Evolutionary conservation across 2,888 invertebrate species (phyloP), one percentile per base, ranked within the genome.

Genomic region (Synergus umbraculus): DNA sequence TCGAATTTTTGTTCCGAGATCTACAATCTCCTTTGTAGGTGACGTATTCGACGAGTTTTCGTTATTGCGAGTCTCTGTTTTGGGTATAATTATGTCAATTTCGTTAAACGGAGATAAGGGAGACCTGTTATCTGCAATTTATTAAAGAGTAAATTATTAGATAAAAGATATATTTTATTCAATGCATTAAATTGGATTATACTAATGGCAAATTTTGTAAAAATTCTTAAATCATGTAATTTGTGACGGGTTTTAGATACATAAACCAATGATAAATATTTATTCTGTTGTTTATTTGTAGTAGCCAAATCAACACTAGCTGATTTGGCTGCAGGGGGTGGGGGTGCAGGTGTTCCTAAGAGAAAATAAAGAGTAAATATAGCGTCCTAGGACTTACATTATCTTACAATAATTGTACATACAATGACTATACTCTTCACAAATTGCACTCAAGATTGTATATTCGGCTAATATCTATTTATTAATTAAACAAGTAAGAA

Each of bases 1-100:
- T 76, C 96, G 93, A 76, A 95, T 89, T 76, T 91, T 92, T 5
- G 73, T 29, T 58, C 41, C 37, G 10, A 58, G 73, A 54, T 54
- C 54, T 73, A 73, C 37, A 73, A 15, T 73, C 29, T 54, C n/a
- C 37, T 49, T 73, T 49, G 73, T 2, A 8, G 54, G 10, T 3
- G 54, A n/a, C 29, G 73, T 49, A 41, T 49, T 37, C 15, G 49
- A 58, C 9, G 43, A 76, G 9, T 44, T 63, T 43, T 76, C 63
- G 49, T 58, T 67, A 78, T 54, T 76, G 13, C 54, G 37, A 5
- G 15, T 29, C 0, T 73, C 63, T 13, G 44, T 66, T 18, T 77
- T 9, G 18, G 78, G 66, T 41, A 54, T 9, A n/a, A 49, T 4
- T 44, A 46, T 69, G 18, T 76, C 54, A 49, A 67, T 78, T 67